These are phyloP conservation scores for Acropora yongei DNA, from an alignment of 64 coral and sea anemone species.

Conservation along the genomic window DNA sequence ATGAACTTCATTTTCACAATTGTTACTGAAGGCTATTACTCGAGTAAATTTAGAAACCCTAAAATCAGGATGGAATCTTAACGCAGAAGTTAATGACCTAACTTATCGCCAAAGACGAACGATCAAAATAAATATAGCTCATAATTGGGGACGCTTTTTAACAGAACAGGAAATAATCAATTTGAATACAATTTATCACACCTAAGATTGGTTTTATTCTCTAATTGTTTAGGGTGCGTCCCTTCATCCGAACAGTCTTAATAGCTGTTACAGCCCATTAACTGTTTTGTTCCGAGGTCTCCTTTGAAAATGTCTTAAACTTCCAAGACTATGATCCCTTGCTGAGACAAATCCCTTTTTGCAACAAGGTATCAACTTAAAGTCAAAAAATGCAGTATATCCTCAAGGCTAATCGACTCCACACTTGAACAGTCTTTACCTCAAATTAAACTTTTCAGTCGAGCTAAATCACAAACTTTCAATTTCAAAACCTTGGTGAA, in stretches of 20 bases:
- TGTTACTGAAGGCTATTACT: neutral
- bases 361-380: too few species aligned
- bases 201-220: neutral
- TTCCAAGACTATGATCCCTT: too few species aligned
- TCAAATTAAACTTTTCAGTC: too few species aligned
- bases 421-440: too few species aligned
- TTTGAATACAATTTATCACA: slow-evolving; percentile 15
- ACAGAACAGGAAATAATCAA: neutral
- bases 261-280: neutral
- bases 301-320: slow-evolving; percentile 6
- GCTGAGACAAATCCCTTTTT: too few species aligned
- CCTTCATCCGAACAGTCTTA: neutral
- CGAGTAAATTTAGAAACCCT: neutral
- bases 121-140: neutral
- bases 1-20: neutral
- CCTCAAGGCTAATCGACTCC: too few species aligned
- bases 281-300: neutral
- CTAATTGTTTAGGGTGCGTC: neutral
- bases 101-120: neutral
- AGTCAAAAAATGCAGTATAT: too few species aligned
- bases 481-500: too few species aligned
- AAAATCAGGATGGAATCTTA: neutral
- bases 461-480: too few species aligned
- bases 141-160: neutral
- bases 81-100: neutral